Evolutionary conservation across 2,888 invertebrate species (phyloP).

Genomic region (Argynnis bischoffii): DNA sequence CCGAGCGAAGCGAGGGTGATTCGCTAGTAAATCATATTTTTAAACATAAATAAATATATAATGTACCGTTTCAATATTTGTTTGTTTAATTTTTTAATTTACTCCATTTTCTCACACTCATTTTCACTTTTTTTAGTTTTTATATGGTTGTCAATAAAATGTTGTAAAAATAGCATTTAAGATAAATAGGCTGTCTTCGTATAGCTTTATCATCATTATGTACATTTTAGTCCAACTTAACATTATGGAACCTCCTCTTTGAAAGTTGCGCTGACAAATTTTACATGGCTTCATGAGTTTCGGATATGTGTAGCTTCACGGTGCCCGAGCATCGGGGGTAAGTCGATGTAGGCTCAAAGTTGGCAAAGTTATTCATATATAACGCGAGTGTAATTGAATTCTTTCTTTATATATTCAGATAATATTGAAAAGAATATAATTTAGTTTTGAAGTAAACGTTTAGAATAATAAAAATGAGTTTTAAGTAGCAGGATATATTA

Average conservation of each 20-base stretch:
- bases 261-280: conserved; percentile 24
- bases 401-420: background rate
- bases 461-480: no score
- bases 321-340: conserved; percentile 10
- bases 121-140: no score
- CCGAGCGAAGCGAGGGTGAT: no score
- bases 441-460: no score
- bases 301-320: conserved; percentile 24
- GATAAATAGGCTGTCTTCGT: conserved; percentile 1
- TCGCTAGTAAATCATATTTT: no score
- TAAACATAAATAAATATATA: no score
- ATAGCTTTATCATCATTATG: conserved; percentile 8
- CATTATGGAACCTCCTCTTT: conserved; percentile 19
- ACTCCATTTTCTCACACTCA: no score
- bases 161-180: background rate
- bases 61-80: no score
- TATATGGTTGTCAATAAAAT: no score
- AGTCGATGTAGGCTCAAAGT: conserved; percentile 10
- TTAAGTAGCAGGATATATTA: no score
- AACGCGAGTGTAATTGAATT: background rate
- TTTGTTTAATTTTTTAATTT: no score
- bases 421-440: no score
- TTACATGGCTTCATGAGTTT: conserved; percentile 22
- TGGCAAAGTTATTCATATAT: conserved; percentile 1
- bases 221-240: conserved; percentile 16